Percentiles rank a stretch among this genome's conserved stretches.
Evolutionary conservation across 2,888 invertebrate species (phyloP).

Genomic region (Lycia hirtaria): DNA sequence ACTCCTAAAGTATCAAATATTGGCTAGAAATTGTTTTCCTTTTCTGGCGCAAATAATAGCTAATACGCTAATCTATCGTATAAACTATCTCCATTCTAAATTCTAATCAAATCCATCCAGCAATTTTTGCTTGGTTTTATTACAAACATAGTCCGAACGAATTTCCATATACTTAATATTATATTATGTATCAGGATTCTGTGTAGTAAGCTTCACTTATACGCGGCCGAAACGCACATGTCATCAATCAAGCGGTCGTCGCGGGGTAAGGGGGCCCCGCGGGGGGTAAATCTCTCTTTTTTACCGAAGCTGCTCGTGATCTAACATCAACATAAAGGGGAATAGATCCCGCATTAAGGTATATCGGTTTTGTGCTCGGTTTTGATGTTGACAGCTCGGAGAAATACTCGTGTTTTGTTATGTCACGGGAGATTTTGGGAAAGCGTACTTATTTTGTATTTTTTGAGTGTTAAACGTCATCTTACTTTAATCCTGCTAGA

Average conservation of each 20-base stretch:
- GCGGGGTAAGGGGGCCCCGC: slow-evolving; percentile 29
- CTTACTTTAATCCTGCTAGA: too few relatives aligned
- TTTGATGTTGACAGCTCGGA: slow-evolving; percentile 33
- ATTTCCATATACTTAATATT: too few relatives aligned
- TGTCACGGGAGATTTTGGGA: neutral
- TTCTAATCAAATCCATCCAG: too few relatives aligned
- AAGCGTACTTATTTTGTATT: neutral
- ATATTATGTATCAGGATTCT: too few relatives aligned
- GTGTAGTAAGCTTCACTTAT: too few relatives aligned
- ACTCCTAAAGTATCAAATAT: too few relatives aligned
- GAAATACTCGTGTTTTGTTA: slow-evolving; percentile 6
- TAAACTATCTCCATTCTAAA: too few relatives aligned
- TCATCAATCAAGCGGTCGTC: slow-evolving; percentile 62
- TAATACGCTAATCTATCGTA: too few relatives aligned
- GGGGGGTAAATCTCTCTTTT: slow-evolving; percentile 64
- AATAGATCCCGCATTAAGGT: slow-evolving; percentile 38
- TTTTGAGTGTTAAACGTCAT: neutral
- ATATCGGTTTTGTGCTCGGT: slow-evolving; percentile 34
- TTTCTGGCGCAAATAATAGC: too few relatives aligned
- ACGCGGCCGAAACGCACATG: slow-evolving; percentile 25
- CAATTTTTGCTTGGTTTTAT: too few relatives aligned
- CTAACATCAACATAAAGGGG: slow-evolving; percentile 43
- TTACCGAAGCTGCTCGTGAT: slow-evolving; percentile 46
- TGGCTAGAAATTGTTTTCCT: too few relatives aligned
- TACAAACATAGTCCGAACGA: too few relatives aligned